Conservation (phyloP, 2,888 invertebrate species). For the Cetonia aurata region DNA sequence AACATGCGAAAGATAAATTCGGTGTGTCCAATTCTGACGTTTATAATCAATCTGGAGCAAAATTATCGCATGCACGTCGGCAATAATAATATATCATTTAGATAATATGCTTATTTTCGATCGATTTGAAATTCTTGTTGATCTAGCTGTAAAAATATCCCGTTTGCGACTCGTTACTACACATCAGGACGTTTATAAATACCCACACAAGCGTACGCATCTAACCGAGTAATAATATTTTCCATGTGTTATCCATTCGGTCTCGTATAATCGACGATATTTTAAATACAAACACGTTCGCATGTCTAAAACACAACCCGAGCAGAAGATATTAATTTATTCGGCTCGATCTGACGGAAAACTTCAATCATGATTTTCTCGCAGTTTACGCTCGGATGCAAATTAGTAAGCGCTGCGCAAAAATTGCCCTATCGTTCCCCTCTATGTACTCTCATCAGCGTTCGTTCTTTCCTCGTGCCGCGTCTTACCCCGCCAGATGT, state of each 20-base stretch:
- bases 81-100: no score
- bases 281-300: slow-evolving; percentile 30
- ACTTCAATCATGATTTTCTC: slow-evolving; percentile 31
- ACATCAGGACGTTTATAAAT: slow-evolving; percentile 2
- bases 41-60: no score
- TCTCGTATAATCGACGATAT: neutral
- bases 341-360: slow-evolving; percentile 16
- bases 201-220: neutral
- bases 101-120: slow-evolving; percentile 2
- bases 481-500: slow-evolving; percentile 19
- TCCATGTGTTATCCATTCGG: slow-evolving; percentile 29
- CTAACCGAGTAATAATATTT: slow-evolving; percentile 4
- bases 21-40: no score
- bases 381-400: slow-evolving; percentile 32
- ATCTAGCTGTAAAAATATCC: slow-evolving; percentile 19
- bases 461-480: neutral
- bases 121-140: slow-evolving; percentile 8
- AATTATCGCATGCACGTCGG: no score
- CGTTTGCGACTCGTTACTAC: slow-evolving; percentile 9
- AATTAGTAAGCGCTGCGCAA: slow-evolving; percentile 16
- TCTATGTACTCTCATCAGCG: neutral
- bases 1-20: no score
- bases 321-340: slow-evolving; percentile 35
- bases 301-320: slow-evolving; percentile 16
- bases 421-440: slow-evolving; percentile 2